Conservation (phyloP, 2,797 vertebrate species). For the Ateles fusciceps region DNA sequence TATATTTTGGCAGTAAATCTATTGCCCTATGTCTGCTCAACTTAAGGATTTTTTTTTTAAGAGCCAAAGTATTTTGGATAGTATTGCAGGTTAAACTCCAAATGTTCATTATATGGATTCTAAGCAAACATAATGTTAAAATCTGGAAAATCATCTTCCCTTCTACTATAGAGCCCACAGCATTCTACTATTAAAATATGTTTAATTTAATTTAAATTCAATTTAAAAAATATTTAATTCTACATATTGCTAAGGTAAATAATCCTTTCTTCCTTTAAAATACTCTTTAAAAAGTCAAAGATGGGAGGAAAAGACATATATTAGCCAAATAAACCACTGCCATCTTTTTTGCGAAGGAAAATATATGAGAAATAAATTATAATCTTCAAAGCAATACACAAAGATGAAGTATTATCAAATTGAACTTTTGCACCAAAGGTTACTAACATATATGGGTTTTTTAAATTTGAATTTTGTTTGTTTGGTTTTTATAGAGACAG, state of each 20-base stretch:
- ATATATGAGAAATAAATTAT: background rate
- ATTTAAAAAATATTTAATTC: background rate
- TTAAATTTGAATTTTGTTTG: no score
- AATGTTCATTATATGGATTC: background rate
- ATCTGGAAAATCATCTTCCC: background rate
- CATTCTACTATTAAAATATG: background rate
- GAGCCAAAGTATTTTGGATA: background rate
- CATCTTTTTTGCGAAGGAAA: background rate
- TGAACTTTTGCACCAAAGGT: background rate
- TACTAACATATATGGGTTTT: background rate
- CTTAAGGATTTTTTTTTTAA: background rate
- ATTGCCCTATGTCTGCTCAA: background rate
- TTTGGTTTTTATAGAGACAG: background rate
- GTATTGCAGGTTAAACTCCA: background rate
- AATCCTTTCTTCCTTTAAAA: slow-evolving; percentile 34
- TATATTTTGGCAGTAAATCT: slow-evolving; percentile 20
- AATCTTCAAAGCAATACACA: slow-evolving; percentile 13
- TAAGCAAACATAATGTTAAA: background rate
- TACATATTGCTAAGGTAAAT: slow-evolving; percentile 13
- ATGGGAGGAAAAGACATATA: background rate
- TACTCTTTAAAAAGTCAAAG: background rate
- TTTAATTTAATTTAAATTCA: no score
- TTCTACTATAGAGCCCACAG: background rate
- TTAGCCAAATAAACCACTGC: background rate
- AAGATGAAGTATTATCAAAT: slow-evolving; percentile 1